phyloP scores from a whole-genome alignment of 2,888 invertebrate genomes.

The Pediacus dermestoides region DNA sequence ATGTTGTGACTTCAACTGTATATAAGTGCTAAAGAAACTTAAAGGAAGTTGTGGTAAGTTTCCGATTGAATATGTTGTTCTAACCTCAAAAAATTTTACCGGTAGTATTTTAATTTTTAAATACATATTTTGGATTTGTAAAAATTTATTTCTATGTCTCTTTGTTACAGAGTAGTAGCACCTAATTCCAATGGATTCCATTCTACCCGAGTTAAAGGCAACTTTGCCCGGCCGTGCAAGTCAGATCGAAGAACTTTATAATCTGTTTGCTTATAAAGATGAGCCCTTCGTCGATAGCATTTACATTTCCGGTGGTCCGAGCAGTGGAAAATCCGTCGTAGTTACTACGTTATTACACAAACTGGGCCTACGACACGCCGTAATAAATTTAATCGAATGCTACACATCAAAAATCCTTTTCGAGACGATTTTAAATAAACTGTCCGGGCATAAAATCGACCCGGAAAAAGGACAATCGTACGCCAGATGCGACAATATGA shows the following conservation, averaged over 20 bases:
- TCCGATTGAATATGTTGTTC: too few species aligned
- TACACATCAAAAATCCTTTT: slow-evolving; percentile 72
- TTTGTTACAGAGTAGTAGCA: too few species aligned
- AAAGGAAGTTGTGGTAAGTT: too few species aligned
- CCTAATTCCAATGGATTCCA: slow-evolving; percentile 26
- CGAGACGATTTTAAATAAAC: slow-evolving; percentile 67
- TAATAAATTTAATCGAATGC: slow-evolving; percentile 79
- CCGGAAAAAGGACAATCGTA: slow-evolving; percentile 44
- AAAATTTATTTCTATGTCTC: too few species aligned
- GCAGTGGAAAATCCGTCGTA: slow-evolving; percentile 78
- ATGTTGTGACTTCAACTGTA: too few species aligned
- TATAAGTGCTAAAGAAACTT: too few species aligned
- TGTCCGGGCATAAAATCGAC: slow-evolving; percentile 50
- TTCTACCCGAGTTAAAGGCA: slow-evolving; percentile 24
- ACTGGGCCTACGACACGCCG: slow-evolving; percentile 58
- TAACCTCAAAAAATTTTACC: too few species aligned
- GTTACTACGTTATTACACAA: slow-evolving; percentile 58
- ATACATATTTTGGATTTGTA: too few species aligned
- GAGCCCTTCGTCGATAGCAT: slow-evolving; percentile 67
- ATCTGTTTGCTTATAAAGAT: slow-evolving; percentile 51
- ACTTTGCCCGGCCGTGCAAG: slow-evolving; percentile 40
- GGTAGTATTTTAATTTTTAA: too few species aligned
- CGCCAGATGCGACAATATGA: slow-evolving; percentile 64
- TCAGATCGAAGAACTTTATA: slow-evolving; percentile 44
- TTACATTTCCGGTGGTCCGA: slow-evolving; percentile 78